phyloP scores from a whole-genome alignment of 2,888 invertebrate genomes.

The Zeuzera pyrina region DNA sequence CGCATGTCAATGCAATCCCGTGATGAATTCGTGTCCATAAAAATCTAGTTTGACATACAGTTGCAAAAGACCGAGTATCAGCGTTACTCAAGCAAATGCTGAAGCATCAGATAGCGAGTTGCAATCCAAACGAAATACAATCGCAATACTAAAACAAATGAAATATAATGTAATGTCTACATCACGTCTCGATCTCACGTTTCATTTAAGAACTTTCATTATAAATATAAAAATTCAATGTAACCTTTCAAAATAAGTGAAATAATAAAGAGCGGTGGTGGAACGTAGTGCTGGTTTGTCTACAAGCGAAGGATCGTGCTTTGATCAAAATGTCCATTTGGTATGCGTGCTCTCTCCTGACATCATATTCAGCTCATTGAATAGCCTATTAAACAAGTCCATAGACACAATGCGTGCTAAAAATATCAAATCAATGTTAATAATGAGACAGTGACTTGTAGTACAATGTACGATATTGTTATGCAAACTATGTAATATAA shows the following conservation, averaged over 20 bases:
- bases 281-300: too few species aligned
- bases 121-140: too few species aligned
- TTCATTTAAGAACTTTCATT: too few species aligned
- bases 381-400: conserved; percentile 44
- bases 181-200: too few species aligned
- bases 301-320: conserved; percentile 18
- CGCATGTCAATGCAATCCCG: background rate
- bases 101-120: background rate
- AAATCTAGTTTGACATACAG: background rate
- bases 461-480: too few species aligned
- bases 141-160: too few species aligned
- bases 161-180: too few species aligned
- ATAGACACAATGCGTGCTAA: conserved; percentile 28
- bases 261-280: too few species aligned
- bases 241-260: too few species aligned
- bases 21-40: conserved; percentile 2
- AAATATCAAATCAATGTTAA: conserved; percentile 35
- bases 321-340: conserved; percentile 30
- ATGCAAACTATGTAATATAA: too few species aligned
- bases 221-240: too few species aligned
- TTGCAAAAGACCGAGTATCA: conserved; percentile 1
- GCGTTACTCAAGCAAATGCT: conserved; percentile 1
- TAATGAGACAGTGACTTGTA: too few species aligned
- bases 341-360: conserved; percentile 18
- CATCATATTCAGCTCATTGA: conserved; percentile 44